Percentiles rank a stretch among this genome's conserved stretches.
These are phyloP conservation scores for Coracopsis vasa DNA, from an alignment of 2,113 vertebrate genomes.

Conservation along the genomic window DNA sequence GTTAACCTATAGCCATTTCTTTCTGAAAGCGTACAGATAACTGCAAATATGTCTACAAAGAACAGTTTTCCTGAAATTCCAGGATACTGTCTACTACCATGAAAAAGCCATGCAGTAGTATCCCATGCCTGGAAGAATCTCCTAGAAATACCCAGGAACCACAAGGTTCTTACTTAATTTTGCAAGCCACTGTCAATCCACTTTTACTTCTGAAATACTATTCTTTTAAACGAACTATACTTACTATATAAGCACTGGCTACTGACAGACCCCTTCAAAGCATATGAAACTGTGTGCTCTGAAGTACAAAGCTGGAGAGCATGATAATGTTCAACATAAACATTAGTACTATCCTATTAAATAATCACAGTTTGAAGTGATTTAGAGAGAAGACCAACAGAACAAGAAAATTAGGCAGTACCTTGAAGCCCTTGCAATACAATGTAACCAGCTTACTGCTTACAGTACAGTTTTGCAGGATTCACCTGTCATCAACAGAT, in stretches of 20 bases:
- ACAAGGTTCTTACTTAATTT: not conserved
- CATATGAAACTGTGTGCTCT: not conserved
- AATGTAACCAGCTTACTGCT: not conserved
- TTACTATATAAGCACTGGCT: not conserved
- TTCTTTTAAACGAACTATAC: not conserved
- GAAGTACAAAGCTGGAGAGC: not conserved
- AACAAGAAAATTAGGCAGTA: not conserved
- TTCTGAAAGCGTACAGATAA: not conserved
- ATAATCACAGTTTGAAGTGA: not conserved
- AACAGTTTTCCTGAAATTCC: not conserved
- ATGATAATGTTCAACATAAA: not conserved
- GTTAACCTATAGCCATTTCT: not conserved
- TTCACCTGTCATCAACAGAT: rapidly evolving
- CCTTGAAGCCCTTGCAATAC: not conserved
- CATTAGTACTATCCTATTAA: not conserved
- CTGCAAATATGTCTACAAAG: not conserved
- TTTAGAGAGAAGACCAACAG: not conserved
- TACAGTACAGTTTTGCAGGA: not conserved
- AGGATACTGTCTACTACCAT: not conserved
- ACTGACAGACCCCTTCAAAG: not conserved
- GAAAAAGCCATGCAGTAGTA: rapidly evolving
- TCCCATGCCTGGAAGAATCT: not conserved
- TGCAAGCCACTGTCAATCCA: not conserved
- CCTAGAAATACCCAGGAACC: not conserved
- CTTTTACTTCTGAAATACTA: not conserved